Base-by-base conservation (phyloP, 2,797 vertebrate genomes). In the Rhinichthys osculus region DNA sequence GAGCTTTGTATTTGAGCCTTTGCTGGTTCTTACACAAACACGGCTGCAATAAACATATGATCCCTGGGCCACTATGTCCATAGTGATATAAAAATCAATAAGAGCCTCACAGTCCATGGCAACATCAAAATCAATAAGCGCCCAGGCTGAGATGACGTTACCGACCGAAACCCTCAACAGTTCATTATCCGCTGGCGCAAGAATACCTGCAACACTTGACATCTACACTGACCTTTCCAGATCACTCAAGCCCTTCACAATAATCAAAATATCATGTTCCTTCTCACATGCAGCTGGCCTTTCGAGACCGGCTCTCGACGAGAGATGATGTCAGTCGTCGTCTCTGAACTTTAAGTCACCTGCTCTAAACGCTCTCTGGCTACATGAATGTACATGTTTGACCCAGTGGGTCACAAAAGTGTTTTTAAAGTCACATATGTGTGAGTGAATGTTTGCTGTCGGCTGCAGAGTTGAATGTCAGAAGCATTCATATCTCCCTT, bases 191-290 rank as follows among this genome's bases (percentile, higher is more conserved):
- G 10, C 54, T 27, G 9, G 66, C 17, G 5, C 81, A 57, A 23
- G 81, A 52, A 82, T 62, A 72, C 81, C 81, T 82, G 69, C 69
- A 72, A 72, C 67, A 81, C 64, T 81, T 81, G 78, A 78, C 76
- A 78, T 69, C 78, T 52, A 66, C 6, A 30, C 23, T 13, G 59
- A 76, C 83, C 50, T 71, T 70, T 82, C 62, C 67, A 85, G 89
- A 67, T 88, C 81, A 83, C 38, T 80, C 77, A 87, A 70, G 73
- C 59, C 82, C 85, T 90, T 87, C 81, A 86, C 76, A 82, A 81
- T 59, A 89, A 89, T 90, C 88, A 86, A 71, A 82, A 67, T 17
- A 87, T 81, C 83, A 74, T 59, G 50, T 47, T 83, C 19, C 52
- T 80, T 71, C 47, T 80, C 79, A 66, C 70, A 74, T 59, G 38